Base-by-base conservation (phyloP, 2,113 vertebrate genomes). In the Chamaea fasciata region DNA sequence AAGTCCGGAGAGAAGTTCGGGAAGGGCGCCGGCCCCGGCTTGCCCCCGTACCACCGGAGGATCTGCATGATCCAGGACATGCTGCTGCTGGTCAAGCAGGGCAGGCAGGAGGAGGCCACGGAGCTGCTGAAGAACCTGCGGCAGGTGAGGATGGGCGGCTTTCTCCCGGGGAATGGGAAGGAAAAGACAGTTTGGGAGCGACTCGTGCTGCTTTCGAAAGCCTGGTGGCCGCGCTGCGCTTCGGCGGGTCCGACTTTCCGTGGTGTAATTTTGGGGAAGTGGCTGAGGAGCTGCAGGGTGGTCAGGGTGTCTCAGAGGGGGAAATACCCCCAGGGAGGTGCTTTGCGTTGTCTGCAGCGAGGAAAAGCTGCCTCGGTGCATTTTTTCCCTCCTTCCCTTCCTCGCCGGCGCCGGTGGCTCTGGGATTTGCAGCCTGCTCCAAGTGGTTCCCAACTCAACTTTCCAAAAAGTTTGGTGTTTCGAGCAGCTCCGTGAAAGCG, bases 61-160 rank as follows among this genome's bases (percentile, higher is more conserved):
- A 98, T 99, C 59, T 94, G 98, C 89, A 99, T 99, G 98, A 99
- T 99, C 96, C 99, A 99, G 98, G 99, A 99, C 95, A 98, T 99
- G 99, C 98, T 99, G 98, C 94, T 98, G 85, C 98, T 99, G 98
- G 98, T 98, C 95, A 98, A 98, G 95, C 99, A 99, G 96, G 99
- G 99, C 70, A 98, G 97, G 88, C 98, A 99, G 81, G 98, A 99
- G 46, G 99, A 99, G 96, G 99, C 99, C 76, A 99, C 98, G 7
- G 98, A 99, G 97, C 98, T 99, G 98, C 98, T 99, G 70, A 98
- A 97, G 97, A 98, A 98, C 57, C 99, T 99, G 97, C 97, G 99
- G 96, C 99, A 99, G 99, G 99, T 99, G 96, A 98, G 98, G 16
- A 47, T 2, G 74, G 69, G 49, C 64, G 35, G 60, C 4, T 39